Percentiles rank a stretch among this genome's conserved stretches.
Evolutionary conservation across 2,888 invertebrate genomes (phyloP).

Genomic region (Horisme vitalbata): DNA sequence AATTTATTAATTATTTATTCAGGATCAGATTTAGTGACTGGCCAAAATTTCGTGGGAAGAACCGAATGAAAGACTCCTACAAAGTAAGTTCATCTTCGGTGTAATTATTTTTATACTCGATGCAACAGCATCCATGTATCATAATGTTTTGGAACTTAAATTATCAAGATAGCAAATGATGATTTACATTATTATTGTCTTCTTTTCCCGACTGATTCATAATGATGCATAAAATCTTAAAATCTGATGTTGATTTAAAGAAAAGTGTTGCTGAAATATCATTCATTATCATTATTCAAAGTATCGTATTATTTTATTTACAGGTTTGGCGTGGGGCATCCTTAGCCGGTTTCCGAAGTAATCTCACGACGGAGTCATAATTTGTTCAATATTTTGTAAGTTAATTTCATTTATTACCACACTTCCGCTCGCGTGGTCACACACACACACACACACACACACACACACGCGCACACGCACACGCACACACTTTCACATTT

Average conservation of each 20-base stretch:
- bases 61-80: conserved; percentile 4
- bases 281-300: neutral
- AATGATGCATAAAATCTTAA: conserved; percentile 49
- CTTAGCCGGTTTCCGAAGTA: too few species aligned
- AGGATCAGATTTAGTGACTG: conserved; percentile 24
- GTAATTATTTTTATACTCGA: too few species aligned
- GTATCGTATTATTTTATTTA: neutral
- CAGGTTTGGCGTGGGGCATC: conserved; percentile 6
- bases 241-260: conserved; percentile 35
- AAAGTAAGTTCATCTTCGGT: conserved; percentile 29
- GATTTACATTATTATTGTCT: conserved; percentile 56
- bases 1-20: conserved; percentile 19
- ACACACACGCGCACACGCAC: too few species aligned
- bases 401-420: neutral
- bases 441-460: too few species aligned
- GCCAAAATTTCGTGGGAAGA: conserved; percentile 7
- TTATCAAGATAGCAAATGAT: conserved; percentile 15
- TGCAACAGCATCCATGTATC: too few species aligned
- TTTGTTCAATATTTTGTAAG: conserved; percentile 10
- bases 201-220: conserved; percentile 75
- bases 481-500: too few species aligned
- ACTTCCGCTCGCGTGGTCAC: too few species aligned
- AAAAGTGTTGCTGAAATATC: neutral
- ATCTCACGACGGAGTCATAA: neutral
- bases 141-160: too few species aligned